Evolutionary conservation across 2,797 vertebrate genomes (phyloP).

Genomic region (Ctenopoma multispine): DNA sequence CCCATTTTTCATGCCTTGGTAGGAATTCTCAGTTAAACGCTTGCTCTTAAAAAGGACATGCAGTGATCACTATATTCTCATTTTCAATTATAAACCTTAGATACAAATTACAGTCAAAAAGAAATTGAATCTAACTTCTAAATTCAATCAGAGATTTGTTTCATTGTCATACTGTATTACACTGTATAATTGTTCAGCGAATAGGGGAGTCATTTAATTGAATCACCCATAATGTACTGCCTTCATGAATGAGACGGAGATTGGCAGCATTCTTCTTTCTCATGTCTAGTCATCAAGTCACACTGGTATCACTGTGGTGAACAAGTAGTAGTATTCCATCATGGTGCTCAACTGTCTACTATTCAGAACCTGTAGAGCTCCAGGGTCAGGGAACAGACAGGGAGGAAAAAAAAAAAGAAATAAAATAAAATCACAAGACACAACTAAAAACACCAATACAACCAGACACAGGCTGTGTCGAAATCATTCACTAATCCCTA

Average conservation of each 20-base stretch:
- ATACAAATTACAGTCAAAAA: conserved; percentile 45
- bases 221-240: conserved; percentile 37
- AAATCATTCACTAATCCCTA: no score
- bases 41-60: conserved; percentile 35
- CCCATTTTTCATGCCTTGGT: conserved; percentile 29
- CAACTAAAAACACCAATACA: no score
- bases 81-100: conserved; percentile 46
- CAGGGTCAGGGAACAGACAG: no score
- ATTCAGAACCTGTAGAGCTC: no score
- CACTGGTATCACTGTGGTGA: background rate
- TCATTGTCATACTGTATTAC: conserved; percentile 23
- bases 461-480: no score
- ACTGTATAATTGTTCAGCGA: conserved; percentile 30
- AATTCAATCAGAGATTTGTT: conserved; percentile 53
- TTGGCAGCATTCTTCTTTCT: background rate
- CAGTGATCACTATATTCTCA: conserved; percentile 30
- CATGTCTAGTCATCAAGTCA: conserved; percentile 19
- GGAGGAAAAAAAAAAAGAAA: no score
- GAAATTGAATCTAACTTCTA: conserved; percentile 40
- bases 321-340: background rate
- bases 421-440: no score
- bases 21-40: conserved; percentile 37
- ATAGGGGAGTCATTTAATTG: conserved; percentile 45
- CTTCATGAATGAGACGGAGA: conserved; percentile 28
- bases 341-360: no score